Percentiles rank a stretch among this genome's conserved stretches.
phyloP scores from a whole-genome alignment of 2,113 vertebrate species.

The Phrynocephalus versicolor region DNA sequence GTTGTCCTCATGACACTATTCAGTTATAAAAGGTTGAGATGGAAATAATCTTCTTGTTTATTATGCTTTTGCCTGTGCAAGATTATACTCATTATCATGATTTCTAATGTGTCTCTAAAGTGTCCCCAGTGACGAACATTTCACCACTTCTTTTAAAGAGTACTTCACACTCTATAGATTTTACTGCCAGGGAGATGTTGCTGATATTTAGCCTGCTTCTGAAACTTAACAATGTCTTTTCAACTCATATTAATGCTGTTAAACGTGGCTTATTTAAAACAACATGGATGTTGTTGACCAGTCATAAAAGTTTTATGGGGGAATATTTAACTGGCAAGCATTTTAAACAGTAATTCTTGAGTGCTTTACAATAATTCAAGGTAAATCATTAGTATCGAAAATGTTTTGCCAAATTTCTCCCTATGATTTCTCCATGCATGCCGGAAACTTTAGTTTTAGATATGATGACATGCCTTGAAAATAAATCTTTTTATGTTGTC shows the following conservation, averaged over 20 bases:
- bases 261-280: constrained; percentile 1
- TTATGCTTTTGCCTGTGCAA: constrained; percentile 10
- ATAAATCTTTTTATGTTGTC: neutral
- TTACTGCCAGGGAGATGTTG: constrained; percentile 20
- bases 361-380: neutral
- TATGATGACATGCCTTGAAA: neutral
- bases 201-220: constrained; percentile 15
- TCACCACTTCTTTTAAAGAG: constrained; percentile 26
- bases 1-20: constrained; percentile 4
- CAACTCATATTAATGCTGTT: constrained; percentile 8
- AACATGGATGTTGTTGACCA: neutral
- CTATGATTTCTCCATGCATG: neutral
- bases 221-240: constrained; percentile 7
- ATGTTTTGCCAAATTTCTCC: too few relatives aligned
- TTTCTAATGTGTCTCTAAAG: constrained; percentile 22
- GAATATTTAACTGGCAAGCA: neutral
- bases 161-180: constrained; percentile 20
- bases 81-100: constrained; percentile 29
- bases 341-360: neutral
- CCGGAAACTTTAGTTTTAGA: neutral
- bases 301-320: neutral
- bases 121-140: constrained; percentile 6
- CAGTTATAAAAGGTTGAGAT: constrained; percentile 5
- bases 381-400: too few relatives aligned
- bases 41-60: constrained; percentile 25